Conservation (phyloP, 2,888 invertebrate species). For the Yponomeuta evonymella region DNA sequence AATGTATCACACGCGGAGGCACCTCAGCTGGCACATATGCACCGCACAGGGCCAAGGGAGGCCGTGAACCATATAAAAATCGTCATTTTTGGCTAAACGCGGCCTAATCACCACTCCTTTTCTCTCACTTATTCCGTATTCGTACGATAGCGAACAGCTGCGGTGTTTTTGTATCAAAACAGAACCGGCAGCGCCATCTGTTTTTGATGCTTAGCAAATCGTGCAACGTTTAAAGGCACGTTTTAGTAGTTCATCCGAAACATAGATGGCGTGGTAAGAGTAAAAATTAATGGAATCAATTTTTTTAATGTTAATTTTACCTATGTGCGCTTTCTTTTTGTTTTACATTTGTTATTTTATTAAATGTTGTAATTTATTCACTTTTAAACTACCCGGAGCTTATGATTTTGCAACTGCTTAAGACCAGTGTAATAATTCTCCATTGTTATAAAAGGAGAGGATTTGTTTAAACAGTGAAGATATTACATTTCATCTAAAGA, state of each 20-base stretch:
- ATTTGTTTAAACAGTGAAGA: not conserved
- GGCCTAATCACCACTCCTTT: conserved; percentile 75
- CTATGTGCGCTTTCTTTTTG: not conserved
- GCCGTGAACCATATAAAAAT: conserved; percentile 64
- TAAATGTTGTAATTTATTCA: too few species aligned
- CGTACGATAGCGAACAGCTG: conserved; percentile 76
- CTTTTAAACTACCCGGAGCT: too few species aligned
- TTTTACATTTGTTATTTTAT: not conserved
- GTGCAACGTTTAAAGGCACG: not conserved
- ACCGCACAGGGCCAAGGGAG: conserved; percentile 43
- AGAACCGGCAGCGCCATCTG: conserved; percentile 62
- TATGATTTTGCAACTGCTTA: too few species aligned
- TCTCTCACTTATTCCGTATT: conserved; percentile 71
- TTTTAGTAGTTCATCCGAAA: not conserved
- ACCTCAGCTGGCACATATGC: conserved; percentile 48
- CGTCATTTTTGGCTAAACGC: conserved; percentile 64
- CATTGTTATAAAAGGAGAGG: not conserved
- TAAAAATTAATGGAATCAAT: not conserved
- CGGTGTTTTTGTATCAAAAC: conserved; percentile 67
- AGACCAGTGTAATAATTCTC: too few species aligned
- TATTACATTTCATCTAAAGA: conserved; percentile 1
- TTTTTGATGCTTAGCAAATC: conserved; percentile 13
- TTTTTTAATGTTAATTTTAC: not conserved
- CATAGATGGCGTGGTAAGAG: not conserved
- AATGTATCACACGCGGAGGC: conserved; percentile 49